Evolutionary conservation across 1,140 invertebrate genomes (phyloP), one percentile per base, ranked within the genome.

Genomic region (Heliconius himera): DNA sequence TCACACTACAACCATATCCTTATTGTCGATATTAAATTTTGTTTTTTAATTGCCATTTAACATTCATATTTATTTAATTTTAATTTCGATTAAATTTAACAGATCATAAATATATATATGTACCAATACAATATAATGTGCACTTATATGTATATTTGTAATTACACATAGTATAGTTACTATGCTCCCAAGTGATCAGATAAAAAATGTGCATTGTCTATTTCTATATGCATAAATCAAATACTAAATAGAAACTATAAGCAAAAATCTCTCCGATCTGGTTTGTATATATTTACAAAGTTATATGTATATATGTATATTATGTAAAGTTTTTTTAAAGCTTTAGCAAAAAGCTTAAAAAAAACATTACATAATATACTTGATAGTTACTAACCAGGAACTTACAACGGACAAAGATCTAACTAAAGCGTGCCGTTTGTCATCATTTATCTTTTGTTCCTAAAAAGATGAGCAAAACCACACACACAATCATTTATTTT

Each of bases 381-480:
- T 29, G 3, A 22, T 22, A 56, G n/a, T 56, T 56, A 56, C 54
- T 22, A 66, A 66, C 60, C 60, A n/a, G 60, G 26, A 66, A 66
- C 11, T 66, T 29, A 13, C 11, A 26, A 66, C n/a, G 3, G n/a
- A 9, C 60, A 66, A 5, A 29, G 8, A 66, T 66, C 22, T 29
- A 29, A 29, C 60, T 26, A 66, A 66, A 66, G 26, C 3, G 3
- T 26, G 11, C 22, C 11, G 60, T 16, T 66, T 29, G 26, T 29
- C 60, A 66, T 66, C 26, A 66, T 66, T 66, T 66, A 66, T 66
- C 9, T 66, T 66, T 29, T 26, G 9, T 66, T 29, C 26, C 4
- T 29, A 66, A 66, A 66, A 66, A 66, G 26, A 66, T 72, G 18
- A 72, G 9, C 20, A 38, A n/a, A 72, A 36, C 36, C 70, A 72